Conservation (phyloP, 23 tunicate species). For the Clavelina lepadiformis region DNA sequence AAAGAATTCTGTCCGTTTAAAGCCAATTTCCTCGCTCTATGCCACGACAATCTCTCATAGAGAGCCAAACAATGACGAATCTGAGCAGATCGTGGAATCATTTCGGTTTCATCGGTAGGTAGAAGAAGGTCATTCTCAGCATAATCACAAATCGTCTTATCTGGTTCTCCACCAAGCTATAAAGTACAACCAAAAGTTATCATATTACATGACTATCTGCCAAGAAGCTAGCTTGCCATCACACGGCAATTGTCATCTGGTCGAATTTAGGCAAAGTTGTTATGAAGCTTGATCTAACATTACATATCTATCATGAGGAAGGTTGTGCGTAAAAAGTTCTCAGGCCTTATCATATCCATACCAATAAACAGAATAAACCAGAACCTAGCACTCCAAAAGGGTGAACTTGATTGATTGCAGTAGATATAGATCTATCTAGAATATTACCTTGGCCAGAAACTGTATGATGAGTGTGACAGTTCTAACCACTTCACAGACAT, state of each 20-base stretch:
- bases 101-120: slow-evolving; percentile 28
- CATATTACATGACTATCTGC: not conserved
- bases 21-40: slow-evolving; percentile 40
- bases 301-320: too few relatives aligned
- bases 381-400: too few relatives aligned
- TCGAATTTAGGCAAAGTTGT: too few relatives aligned
- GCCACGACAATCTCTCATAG: slow-evolving; percentile 66
- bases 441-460: slow-evolving; percentile 47
- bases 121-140: slow-evolving; percentile 48
- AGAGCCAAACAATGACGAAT: slow-evolving; percentile 43
- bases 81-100: slow-evolving; percentile 52
- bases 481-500: slow-evolving; percentile 56
- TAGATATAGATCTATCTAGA: not conserved
- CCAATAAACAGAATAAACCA: too few relatives aligned
- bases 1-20: slow-evolving; percentile 42
- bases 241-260: too few relatives aligned
- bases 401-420: too few relatives aligned
- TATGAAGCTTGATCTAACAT: too few relatives aligned
- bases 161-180: slow-evolving; percentile 17
- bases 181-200: not conserved
- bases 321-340: too few relatives aligned
- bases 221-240: not conserved
- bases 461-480: slow-evolving; percentile 30
- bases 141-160: slow-evolving; percentile 46
- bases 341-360: too few relatives aligned